phyloP scores from a whole-genome alignment of 2,113 vertebrate species.

The Planiliza haematocheilus region DNA sequence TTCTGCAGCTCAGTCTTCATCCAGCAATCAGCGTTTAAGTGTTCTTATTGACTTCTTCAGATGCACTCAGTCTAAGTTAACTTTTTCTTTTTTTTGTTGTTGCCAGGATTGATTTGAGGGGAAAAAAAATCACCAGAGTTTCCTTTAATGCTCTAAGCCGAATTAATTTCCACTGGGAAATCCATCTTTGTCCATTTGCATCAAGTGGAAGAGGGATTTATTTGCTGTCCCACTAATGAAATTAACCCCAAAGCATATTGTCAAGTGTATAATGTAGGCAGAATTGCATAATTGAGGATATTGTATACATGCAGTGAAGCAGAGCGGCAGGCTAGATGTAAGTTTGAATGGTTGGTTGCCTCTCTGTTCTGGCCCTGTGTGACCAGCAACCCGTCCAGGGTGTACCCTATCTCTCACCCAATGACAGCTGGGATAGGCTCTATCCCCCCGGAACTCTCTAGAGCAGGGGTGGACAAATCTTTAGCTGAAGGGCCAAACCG shows the following conservation, averaged over 20 bases:
- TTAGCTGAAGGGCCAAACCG: too few species aligned
- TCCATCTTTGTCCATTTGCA: slow-evolving; percentile 67
- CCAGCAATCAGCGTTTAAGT: slow-evolving; percentile 73
- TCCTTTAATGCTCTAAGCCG: slow-evolving; percentile 63
- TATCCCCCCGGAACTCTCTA: too few species aligned
- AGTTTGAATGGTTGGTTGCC: too few species aligned
- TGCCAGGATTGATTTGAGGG: slow-evolving; percentile 68
- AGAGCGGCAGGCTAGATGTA: too few species aligned
- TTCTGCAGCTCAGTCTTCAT: slow-evolving; percentile 78
- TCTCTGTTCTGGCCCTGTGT: too few species aligned
- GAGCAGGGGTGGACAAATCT: too few species aligned
- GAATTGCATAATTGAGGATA: neutral
- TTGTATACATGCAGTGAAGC: neutral
- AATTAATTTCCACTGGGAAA: slow-evolving; percentile 68
- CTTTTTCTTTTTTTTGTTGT: slow-evolving; percentile 63
- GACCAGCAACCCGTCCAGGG: too few species aligned
- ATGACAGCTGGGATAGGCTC: too few species aligned
- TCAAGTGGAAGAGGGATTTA: slow-evolving; percentile 60
- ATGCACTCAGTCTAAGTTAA: slow-evolving; percentile 67
- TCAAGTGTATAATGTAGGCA: slow-evolving; percentile 2
- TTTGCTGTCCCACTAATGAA: slow-evolving; percentile 59
- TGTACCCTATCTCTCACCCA: too few species aligned
- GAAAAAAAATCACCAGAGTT: slow-evolving; percentile 56
- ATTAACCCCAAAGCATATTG: slow-evolving; percentile 35
- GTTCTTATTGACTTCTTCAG: slow-evolving; percentile 74